phyloP scores from a whole-genome alignment of 35 echinoderm and acorn worm species.

The Ophiothrix spiculata region DNA sequence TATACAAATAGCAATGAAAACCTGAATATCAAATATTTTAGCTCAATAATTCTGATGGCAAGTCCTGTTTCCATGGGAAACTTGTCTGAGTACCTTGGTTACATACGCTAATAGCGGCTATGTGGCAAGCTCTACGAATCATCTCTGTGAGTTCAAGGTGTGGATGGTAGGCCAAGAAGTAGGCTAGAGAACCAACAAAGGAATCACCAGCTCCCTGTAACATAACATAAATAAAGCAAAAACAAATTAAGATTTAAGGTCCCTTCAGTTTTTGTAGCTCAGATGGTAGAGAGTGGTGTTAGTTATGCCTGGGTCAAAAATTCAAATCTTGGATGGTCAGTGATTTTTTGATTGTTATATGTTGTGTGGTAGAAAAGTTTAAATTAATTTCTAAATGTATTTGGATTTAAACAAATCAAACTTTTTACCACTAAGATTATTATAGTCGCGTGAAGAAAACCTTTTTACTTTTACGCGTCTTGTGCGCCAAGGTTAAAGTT shows the following conservation, averaged over 20 bases:
- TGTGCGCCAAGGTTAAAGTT: too few relatives aligned
- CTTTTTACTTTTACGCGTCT: too few relatives aligned
- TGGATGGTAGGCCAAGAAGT: conserved; percentile 54
- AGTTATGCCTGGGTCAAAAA: background rate
- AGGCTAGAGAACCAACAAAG: conserved; percentile 78
- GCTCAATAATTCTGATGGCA: too few relatives aligned
- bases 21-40: too few relatives aligned
- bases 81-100: conserved; percentile 64
- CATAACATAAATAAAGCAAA: background rate
- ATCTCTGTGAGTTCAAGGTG: conserved; percentile 39
- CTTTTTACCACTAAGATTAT: too few relatives aligned
- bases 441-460: too few relatives aligned
- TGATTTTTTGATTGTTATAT: background rate
- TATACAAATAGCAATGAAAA: too few relatives aligned
- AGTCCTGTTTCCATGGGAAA: conserved; percentile 59
- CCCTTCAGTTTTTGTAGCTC: background rate
- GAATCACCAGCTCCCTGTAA: conserved; percentile 81
- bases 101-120: conserved; percentile 67
- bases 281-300: background rate
- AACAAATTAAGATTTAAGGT: background rate
- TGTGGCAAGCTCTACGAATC: conserved; percentile 33
- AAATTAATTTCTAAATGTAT: too few relatives aligned
- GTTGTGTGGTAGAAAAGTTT: too few relatives aligned
- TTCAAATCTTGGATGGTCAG: too few relatives aligned
- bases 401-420: too few relatives aligned